A percentile compares a stretch with the other conserved stretches of the same genome.
phyloP scores from a whole-genome alignment of 2,888 invertebrate species.

The Rosalia funebris region DNA sequence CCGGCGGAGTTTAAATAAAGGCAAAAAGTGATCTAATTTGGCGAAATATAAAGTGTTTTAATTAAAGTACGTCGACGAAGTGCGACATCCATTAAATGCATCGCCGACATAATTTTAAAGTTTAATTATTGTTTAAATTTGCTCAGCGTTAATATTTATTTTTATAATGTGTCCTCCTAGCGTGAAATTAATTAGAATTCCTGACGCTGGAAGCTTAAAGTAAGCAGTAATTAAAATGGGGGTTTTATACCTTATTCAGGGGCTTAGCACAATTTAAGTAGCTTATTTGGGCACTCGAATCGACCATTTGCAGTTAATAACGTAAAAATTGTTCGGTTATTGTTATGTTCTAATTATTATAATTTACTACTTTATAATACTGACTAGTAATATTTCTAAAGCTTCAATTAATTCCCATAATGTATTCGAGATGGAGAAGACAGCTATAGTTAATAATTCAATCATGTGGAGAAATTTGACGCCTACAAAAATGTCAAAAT shows the following conservation, averaged over 20 bases:
- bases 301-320: neutral
- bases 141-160: neutral
- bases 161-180: conserved; percentile 1
- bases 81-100: conserved; percentile 3
- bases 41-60: conserved; percentile 13
- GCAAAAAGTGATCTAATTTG: conserved; percentile 8
- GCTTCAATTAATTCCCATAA: no score
- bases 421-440: no score
- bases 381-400: no score
- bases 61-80: conserved; percentile 1
- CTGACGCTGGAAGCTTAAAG: neutral
- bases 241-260: neutral
- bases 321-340: no score
- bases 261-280: neutral
- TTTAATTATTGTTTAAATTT: conserved; percentile 2
- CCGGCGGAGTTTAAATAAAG: neutral
- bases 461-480: no score
- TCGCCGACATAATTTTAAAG: neutral
- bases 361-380: no score
- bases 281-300: neutral
- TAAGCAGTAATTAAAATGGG: neutral
- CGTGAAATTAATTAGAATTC: neutral
- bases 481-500: no score
- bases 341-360: no score
- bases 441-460: no score